Percentiles rank a stretch among this genome's conserved stretches.
Conservation (phyloP, 2,113 vertebrate genomes). For the Phyllostomus discolor region DNA sequence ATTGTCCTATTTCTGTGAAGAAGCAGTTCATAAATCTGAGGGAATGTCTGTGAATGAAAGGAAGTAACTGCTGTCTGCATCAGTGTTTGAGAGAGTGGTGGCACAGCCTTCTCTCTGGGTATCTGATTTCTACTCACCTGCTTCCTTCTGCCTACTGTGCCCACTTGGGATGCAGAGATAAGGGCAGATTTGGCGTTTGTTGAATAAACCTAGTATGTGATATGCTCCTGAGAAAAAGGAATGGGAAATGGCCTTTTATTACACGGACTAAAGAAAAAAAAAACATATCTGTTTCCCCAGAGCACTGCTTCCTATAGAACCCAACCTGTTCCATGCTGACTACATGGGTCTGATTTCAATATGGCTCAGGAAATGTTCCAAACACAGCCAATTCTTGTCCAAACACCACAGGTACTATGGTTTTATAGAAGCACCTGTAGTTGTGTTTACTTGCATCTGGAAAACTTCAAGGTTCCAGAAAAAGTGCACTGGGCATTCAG, state of each 20-base stretch:
- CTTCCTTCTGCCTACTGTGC: not conserved
- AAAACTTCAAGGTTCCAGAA: not conserved
- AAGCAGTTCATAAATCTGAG: not conserved
- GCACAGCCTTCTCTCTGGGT: not conserved
- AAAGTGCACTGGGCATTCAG: not conserved
- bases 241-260: not conserved
- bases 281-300: not conserved
- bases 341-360: not conserved
- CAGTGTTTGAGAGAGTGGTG: not conserved
- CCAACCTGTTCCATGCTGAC: not conserved
- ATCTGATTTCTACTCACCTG: not conserved
- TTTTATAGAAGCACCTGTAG: not conserved
- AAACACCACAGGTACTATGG: not conserved
- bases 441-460: not conserved
- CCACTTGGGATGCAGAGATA: not conserved
- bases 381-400: not conserved
- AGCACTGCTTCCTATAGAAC: not conserved
- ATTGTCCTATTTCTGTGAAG: not conserved
- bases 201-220: not conserved
- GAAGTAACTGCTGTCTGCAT: not conserved
- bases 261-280: not conserved
- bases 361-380: not conserved
- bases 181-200: not conserved
- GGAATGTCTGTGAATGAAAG: not conserved
- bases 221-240: not conserved